Evolutionary conservation across 2,888 invertebrate genomes (phyloP), one percentile per base, ranked within the genome.

Genomic region (Ophioninae sp.): DNA sequence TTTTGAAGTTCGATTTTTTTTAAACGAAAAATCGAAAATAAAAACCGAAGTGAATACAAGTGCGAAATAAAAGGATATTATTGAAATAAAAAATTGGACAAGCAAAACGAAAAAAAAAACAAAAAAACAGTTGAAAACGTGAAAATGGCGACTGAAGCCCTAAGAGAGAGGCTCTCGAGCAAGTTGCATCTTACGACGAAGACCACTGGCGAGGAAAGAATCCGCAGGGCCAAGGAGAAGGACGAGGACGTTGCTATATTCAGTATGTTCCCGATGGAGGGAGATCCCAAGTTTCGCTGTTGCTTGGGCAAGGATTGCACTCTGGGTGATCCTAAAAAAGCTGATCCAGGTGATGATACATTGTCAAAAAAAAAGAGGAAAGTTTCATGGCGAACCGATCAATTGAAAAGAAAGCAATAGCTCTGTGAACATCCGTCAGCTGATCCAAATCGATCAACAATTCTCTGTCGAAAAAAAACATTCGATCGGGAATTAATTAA

Each of bases 221-320:
- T 97, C 90, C 95, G 95, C 88, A 95, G 95, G 91, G 97, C 97
- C 85, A 95, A 96, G 93, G 96, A 97, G 89, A 96, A 96, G 91
- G 97, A 97, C 93, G 97, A 97, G 93, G 98, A 98, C 93, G 95
- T 97, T 84, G 97, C 97, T 76, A 95, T 98, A 88, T 94, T 97
- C 88, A 97, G 97, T 86, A 97, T 97, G 96, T 96, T 97, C 90
- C 94, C 97, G 84, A 96, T 97, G 67, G 95, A 95, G 89, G 96
- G 95, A 90, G 96, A 96, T 91, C 95, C 95, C 90, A 91, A 93
- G 73, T 98, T 98, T 93, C 95, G 95, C 92, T 98, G 98, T 93
- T 95, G 95, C 86, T 93, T 96, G 89, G 96, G 96, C 85, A 95
- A 95, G 88, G 95, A 95, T 88, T 98, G 98, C 92, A 93, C 95